These are phyloP conservation scores for Pyralis farinalis DNA, from an alignment of 2,888 invertebrate genomes.

Conservation along the genomic window DNA sequence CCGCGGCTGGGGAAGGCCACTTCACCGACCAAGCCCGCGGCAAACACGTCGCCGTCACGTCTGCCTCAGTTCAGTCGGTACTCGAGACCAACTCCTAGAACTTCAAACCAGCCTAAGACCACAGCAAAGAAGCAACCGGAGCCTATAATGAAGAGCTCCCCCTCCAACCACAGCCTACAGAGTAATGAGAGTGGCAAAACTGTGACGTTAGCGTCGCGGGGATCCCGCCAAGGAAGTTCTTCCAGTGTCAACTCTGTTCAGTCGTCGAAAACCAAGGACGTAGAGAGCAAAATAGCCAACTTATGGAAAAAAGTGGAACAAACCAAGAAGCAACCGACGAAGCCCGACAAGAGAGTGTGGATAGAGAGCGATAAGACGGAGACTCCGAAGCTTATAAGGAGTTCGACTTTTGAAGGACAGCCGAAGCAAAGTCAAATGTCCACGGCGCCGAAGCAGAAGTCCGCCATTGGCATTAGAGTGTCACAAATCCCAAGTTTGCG, in stretches of 20 bases:
- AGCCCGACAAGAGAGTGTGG: constrained; percentile 83
- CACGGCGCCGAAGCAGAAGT: constrained; percentile 67
- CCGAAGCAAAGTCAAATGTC: constrained; percentile 54
- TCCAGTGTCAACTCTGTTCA: constrained; percentile 84
- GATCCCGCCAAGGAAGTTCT: constrained; percentile 62
- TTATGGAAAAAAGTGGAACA: constrained; percentile 90
- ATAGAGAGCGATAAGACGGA: constrained; percentile 68
- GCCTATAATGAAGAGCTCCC: constrained; percentile 66
- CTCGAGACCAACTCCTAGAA: constrained; percentile 42
- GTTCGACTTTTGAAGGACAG: constrained; percentile 84
- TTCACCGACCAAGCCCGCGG: constrained; percentile 42
- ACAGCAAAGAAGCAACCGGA: constrained; percentile 35
- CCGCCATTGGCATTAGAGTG: constrained; percentile 66
- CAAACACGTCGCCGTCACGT: constrained; percentile 68
- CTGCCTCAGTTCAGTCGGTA: constrained; percentile 55
- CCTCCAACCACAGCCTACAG: constrained; percentile 80
- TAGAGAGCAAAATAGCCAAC: constrained; percentile 89
- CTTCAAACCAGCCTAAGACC: constrained; percentile 28
- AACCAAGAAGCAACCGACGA: constrained; percentile 80
- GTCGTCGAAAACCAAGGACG: constrained; percentile 82
- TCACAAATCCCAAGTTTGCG: constrained; percentile 68
- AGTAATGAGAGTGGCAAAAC: constrained; percentile 74
- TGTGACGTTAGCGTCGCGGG: constrained; percentile 53
- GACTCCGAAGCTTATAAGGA: constrained; percentile 75
- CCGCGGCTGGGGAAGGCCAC: constrained; percentile 40